Conservation (phyloP, 2,797 vertebrate species). For the Megalops cyprinoides region DNA sequence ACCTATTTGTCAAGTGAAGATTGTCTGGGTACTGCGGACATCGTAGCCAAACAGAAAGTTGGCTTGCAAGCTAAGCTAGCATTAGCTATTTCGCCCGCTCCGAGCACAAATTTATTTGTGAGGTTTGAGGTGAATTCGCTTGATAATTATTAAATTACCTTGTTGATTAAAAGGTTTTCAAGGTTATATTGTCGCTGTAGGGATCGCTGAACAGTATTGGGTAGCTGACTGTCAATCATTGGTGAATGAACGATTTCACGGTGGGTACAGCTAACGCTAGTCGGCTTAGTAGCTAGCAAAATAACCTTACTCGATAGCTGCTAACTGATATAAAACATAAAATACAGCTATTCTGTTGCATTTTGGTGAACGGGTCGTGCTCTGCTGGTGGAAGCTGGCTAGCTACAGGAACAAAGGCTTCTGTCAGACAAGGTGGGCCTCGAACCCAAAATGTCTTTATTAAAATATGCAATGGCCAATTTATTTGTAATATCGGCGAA, state of each 20-base stretch:
- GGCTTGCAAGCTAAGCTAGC: slow-evolving; percentile 47
- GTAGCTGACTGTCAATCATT: no score
- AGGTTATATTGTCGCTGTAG: no score
- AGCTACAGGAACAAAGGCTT: background rate
- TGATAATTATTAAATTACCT: no score
- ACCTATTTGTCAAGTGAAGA: background rate
- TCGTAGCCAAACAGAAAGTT: slow-evolving; percentile 47
- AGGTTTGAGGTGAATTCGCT: background rate
- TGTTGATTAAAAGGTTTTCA: no score
- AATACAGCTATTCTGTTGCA: no score
- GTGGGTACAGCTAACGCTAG: background rate
- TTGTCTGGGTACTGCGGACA: background rate
- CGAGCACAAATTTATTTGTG: background rate
- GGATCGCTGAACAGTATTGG: no score
- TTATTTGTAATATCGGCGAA: no score
- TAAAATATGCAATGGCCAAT: background rate
- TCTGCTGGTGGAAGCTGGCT: no score
- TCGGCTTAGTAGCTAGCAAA: background rate
- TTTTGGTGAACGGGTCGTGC: no score
- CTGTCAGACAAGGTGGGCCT: background rate
- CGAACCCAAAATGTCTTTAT: background rate
- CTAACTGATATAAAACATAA: no score
- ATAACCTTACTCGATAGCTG: no score
- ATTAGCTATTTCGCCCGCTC: slow-evolving; percentile 16
- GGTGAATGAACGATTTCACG: background rate